Evolutionary conservation across 92 coral and sea anemone genomes (phyloP).

Genomic region (Diadumene lineata): DNA sequence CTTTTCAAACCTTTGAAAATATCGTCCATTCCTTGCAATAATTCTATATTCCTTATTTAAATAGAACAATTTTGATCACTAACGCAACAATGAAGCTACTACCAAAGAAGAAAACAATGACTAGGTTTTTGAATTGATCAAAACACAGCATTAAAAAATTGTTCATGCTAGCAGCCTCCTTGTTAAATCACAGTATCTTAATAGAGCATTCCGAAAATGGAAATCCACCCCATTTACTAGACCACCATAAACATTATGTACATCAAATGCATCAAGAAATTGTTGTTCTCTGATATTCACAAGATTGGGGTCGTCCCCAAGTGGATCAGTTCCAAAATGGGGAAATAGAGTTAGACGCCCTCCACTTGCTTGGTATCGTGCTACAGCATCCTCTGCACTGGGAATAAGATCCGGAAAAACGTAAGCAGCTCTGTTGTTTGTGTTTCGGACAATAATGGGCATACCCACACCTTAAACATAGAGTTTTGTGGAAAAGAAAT

Average conservation of each 20-base stretch:
- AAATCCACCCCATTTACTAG: slow-evolving; percentile 26
- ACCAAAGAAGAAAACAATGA: too few relatives aligned
- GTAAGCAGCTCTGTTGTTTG: slow-evolving; percentile 25
- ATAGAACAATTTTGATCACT: too few relatives aligned
- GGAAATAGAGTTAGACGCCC: slow-evolving; percentile 25
- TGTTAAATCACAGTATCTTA: slow-evolving; percentile 18
- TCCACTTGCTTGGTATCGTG: slow-evolving; percentile 16
- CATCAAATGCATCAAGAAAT: slow-evolving; percentile 9
- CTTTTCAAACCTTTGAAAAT: too few relatives aligned
- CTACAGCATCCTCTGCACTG: slow-evolving; percentile 15
- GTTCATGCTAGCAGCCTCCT: slow-evolving; percentile 2
- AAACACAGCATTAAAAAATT: neutral
- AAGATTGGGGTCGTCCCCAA: slow-evolving; percentile 12
- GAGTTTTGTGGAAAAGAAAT: too few relatives aligned
- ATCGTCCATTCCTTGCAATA: too few relatives aligned
- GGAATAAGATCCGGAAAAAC: slow-evolving; percentile 19
- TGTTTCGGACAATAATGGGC: slow-evolving; percentile 13
- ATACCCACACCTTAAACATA: slow-evolving; percentile 33
- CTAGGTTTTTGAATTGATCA: neutral
- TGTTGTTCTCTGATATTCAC: slow-evolving; percentile 13
- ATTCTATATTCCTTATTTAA: too few relatives aligned
- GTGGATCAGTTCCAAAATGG: slow-evolving; percentile 35
- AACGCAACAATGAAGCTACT: too few relatives aligned
- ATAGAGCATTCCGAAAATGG: slow-evolving; percentile 19
- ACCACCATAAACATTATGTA: slow-evolving; percentile 9